A percentile compares a stretch with the other conserved stretches of the same genome.
Evolutionary conservation across 2,113 vertebrate genomes (phyloP).

Genomic region (Cyanoramphus novaezelandiae): DNA sequence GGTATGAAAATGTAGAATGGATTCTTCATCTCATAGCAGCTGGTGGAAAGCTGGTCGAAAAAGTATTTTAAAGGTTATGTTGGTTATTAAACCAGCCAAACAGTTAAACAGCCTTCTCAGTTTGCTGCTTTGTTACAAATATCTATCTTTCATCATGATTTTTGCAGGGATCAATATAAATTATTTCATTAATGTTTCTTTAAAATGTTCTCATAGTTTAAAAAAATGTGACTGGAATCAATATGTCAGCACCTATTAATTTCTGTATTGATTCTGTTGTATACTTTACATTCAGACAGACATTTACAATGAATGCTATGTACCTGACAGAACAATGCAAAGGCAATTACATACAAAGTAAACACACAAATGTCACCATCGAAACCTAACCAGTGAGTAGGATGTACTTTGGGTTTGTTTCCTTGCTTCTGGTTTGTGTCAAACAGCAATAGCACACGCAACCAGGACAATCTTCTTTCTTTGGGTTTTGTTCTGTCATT

Average conservation of each 20-base stretch:
- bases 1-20: background rate
- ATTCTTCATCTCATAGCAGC: background rate
- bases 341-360: background rate
- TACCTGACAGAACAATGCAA: background rate
- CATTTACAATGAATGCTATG: background rate
- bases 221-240: background rate
- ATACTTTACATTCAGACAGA: background rate
- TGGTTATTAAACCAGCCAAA: background rate
- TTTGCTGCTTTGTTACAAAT: background rate
- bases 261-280: background rate
- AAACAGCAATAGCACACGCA: background rate
- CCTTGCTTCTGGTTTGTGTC: background rate
- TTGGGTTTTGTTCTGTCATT: conserved; percentile 6
- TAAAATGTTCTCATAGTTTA: background rate
- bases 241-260: background rate
- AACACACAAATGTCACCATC: background rate
- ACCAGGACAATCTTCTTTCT: background rate
- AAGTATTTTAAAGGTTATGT: background rate
- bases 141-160: background rate
- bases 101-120: background rate
- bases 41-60: background rate
- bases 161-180: background rate
- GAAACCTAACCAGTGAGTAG: background rate
- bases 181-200: background rate
- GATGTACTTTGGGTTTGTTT: background rate